Percentiles rank a stretch among this genome's conserved stretches.
phyloP scores from a whole-genome alignment of 53 echinoderm and acorn worm genomes.

The Stichopus horrens region DNA sequence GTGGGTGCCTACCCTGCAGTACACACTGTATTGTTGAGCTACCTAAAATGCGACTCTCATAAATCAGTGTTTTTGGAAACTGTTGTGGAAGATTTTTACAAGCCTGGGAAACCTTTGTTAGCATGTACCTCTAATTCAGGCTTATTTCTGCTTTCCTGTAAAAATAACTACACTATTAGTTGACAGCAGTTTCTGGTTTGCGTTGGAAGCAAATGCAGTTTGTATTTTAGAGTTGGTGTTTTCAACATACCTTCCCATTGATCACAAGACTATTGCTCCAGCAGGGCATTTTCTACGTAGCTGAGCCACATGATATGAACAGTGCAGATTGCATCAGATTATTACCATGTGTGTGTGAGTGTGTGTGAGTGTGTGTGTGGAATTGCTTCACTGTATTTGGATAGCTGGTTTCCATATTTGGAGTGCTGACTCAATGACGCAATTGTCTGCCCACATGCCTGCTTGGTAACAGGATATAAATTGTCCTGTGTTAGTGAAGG shows the following conservation, averaged over 20 bases:
- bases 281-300: slow-evolving; percentile 22
- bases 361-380: background rate
- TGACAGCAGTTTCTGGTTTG: background rate
- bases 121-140: no score
- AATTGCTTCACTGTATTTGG: slow-evolving; percentile 11
- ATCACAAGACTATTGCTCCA: slow-evolving; percentile 15
- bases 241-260: slow-evolving; percentile 20
- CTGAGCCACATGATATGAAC: background rate
- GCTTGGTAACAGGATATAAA: slow-evolving; percentile 4
- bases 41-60: no score
- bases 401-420: background rate
- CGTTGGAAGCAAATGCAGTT: background rate
- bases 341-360: background rate
- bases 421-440: slow-evolving; percentile 30
- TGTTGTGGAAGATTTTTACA: no score
- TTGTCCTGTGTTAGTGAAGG: background rate
- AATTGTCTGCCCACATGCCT: slow-evolving; percentile 12
- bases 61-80: no score
- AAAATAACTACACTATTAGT: no score
- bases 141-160: no score
- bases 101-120: no score
- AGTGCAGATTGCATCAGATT: background rate
- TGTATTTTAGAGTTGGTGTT: background rate
- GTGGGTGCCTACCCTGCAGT: no score
- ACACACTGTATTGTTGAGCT: no score